A percentile compares a stretch with the other conserved stretches of the same genome.
phyloP scores from a whole-genome alignment of 2,888 invertebrate species.

The Andrena praecox region DNA sequence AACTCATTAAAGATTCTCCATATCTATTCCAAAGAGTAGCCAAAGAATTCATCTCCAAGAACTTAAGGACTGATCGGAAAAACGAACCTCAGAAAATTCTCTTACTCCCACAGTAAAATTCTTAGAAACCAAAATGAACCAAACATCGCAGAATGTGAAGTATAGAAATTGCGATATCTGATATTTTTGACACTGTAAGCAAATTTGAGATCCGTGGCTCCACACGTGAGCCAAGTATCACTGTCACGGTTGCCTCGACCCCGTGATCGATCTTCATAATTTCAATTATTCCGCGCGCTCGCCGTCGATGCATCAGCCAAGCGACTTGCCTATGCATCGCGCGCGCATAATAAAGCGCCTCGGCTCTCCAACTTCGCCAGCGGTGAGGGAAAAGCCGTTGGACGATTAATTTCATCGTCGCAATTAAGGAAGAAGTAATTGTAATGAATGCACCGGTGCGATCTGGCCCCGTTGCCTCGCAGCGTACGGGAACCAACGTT shows the following conservation, averaged over 20 bases:
- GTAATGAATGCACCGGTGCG: constrained; percentile 70
- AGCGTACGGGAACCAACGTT: constrained; percentile 26
- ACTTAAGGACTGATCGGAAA: no score
- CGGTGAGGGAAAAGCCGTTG: constrained; percentile 24
- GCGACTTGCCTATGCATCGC: background rate
- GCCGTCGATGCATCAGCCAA: constrained; percentile 6
- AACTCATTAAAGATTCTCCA: no score
- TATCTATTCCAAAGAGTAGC: no score
- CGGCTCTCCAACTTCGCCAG: constrained; percentile 18
- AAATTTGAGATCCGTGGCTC: no score
- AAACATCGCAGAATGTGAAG: no score
- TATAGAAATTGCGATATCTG: no score
- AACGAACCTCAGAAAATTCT: no score
- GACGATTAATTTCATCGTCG: constrained; percentile 72
- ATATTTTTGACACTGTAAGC: no score
- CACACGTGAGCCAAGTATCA: no score
- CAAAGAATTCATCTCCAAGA: no score
- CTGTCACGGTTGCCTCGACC: background rate
- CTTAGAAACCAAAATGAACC: no score
- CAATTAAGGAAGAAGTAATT: constrained; percentile 74
- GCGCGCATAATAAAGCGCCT: constrained; percentile 33
- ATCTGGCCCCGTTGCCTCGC: constrained; percentile 51
- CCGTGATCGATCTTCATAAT: constrained; percentile 27
- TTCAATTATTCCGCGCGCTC: constrained; percentile 41
- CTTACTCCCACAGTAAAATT: no score